Evolutionary conservation across 2,113 vertebrate species (phyloP), one percentile per base, ranked within the genome.

Genomic region (Peromyscus leucopus): DNA sequence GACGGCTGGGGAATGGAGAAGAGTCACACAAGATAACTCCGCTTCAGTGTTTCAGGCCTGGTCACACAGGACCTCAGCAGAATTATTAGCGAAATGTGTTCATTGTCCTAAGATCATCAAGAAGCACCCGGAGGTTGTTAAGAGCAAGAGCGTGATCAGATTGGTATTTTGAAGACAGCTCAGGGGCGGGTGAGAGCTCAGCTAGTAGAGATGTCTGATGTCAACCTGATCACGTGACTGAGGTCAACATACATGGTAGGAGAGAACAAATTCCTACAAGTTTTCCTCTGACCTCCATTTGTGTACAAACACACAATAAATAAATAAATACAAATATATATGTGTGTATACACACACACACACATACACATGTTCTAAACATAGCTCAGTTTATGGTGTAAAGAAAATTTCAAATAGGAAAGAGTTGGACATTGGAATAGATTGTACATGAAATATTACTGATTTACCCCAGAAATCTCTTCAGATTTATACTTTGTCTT

Each of bases 361-460:
- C 6, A 61, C 6, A 63, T 4, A 21, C 3, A n/a, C 8, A 39
- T 74, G 28, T 76, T 46, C 39, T 55, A 55, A 83, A 59, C 36
- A 85, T 33, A 79, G 0, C 36, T 92, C 51, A 72, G 46, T 15
- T n/a, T 90, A 6, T 93, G 69, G 16, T 88, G 2, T 61, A 39
- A 89, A 94, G 75, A 71, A n/a, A 89, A 89, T 91, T 96, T 93
- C 83, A 93, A 84, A 28, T 67, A 39, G 46, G 55, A 15, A 84
- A 31, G 46, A 89, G 5, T 93, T 93, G 46, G 83, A 57, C n/a
- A 95, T 76, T 92, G 46, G 17, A 79, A 55, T 76, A 76, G 1
- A 57, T 24, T 87, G 90, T 90, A 24, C 15, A 55, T 92, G 72
- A 65, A 94, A 36, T 89, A 24, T 69, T 75, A 9, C 93, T 80